These are phyloP conservation scores for Diglossa brunneiventris DNA, from an alignment of 2,113 vertebrate genomes.

Conservation along the genomic window DNA sequence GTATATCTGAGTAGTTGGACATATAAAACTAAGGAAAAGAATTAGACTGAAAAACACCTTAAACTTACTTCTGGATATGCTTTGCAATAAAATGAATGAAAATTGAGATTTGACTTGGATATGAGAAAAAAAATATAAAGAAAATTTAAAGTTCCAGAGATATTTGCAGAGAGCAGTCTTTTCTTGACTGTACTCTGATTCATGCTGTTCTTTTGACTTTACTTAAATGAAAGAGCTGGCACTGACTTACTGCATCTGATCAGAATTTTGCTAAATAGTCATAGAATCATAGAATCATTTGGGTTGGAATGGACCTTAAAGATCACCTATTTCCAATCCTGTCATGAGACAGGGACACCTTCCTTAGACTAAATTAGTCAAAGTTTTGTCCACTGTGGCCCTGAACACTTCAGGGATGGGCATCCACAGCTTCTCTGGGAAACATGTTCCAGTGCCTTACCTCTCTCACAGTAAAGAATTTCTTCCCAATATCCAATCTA, in stretches of 20 bases:
- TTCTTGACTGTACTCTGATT: background rate
- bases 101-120: background rate
- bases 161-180: background rate
- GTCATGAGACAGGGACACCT: background rate
- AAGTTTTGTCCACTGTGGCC: no score
- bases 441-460: background rate
- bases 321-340: background rate
- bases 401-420: background rate
- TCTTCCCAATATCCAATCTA: background rate
- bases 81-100: background rate
- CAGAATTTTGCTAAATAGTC: conserved; percentile 2
- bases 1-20: background rate
- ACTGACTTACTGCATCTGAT: background rate
- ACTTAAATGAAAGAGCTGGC: background rate
- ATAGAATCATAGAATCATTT: background rate
- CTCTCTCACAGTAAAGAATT: background rate
- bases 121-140: background rate
- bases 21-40: background rate
- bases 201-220: background rate
- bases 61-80: background rate
- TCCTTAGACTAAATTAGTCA: background rate
- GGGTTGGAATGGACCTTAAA: background rate
- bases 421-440: background rate
- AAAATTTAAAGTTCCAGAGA: background rate
- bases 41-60: background rate